Base-by-base conservation (phyloP, 1,140 invertebrate genomes). In the Pantala flavescens region DNA sequence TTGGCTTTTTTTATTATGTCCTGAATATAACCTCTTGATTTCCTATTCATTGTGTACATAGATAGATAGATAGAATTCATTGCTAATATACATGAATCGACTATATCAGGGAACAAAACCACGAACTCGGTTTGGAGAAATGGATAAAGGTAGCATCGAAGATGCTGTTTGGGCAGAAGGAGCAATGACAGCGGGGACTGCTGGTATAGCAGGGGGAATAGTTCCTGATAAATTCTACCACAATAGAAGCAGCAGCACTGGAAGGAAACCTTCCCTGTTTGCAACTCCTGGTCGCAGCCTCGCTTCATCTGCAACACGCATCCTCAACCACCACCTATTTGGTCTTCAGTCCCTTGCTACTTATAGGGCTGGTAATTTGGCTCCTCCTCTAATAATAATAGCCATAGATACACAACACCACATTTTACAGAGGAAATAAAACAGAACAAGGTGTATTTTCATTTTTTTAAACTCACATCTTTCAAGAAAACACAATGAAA, bases 321-420 rank as follows among this genome's bases (percentile, higher is more conserved):
- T 91, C 74, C 89, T 92, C 79, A 91, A 91, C 83, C 90, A 91
- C 78, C 90, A 91, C 83, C 84, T 91, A 76, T 90, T 91, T 80
- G 88, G 89, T 73, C 81, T 88, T 23, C 86, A 88, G 77, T 85
- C 85, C 78, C 82, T 85, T 73, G 84, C 84, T 78, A 82, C 84
- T 78, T 80, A 83, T 43, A 85, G 82, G 78, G 81, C 84, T 81
- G 85, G 85, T 86, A 77, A 76, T 73, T 36, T 73, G 21, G 11
- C 2, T n/a, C 19, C 43, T 23, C 76, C 28, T 73, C 73, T 77
- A 77, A 10, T 21, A 63, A 75, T 16, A 72, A 14, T 72, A 24
- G n/a, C 19, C 1, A 24, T 24, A 36, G n/a, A 72, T 72, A 21
- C 2, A 21, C 71, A 21, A 55, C 23, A 72, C 19, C 7, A 42